These are phyloP conservation scores for Larimichthys crocea DNA, from an alignment of 2,113 vertebrate genomes.

Conservation along the genomic window DNA sequence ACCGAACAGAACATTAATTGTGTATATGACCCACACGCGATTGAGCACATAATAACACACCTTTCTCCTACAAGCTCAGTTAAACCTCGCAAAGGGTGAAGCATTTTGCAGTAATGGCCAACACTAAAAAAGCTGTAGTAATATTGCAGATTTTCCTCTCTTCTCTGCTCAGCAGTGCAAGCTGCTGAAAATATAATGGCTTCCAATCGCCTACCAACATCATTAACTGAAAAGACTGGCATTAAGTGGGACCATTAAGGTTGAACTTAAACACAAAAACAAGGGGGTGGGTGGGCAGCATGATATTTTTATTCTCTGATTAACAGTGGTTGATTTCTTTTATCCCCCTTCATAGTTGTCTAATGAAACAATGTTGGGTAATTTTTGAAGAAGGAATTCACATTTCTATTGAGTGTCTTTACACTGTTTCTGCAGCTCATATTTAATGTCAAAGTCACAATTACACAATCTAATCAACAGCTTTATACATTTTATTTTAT, in stretches of 20 bases:
- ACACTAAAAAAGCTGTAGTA: slow-evolving; percentile 34
- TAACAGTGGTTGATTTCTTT: too few relatives aligned
- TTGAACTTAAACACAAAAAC: background rate
- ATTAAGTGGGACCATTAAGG: background rate
- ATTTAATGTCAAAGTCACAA: too few relatives aligned
- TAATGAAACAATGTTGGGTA: too few relatives aligned
- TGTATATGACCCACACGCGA: slow-evolving; percentile 50
- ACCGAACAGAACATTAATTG: slow-evolving; percentile 51
- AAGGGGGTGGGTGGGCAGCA: background rate
- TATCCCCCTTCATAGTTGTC: too few relatives aligned
- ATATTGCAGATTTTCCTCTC: slow-evolving; percentile 8
- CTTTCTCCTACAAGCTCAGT: slow-evolving; percentile 66
- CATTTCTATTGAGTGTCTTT: too few relatives aligned
- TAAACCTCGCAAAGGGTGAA: slow-evolving; percentile 58
- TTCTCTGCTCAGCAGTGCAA: background rate
- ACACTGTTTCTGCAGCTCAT: too few relatives aligned
- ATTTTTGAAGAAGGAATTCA: too few relatives aligned
- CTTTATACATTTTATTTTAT: too few relatives aligned
- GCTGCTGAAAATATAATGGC: slow-evolving; percentile 33
- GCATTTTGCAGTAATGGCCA: slow-evolving; percentile 35
- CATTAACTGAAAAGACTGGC: slow-evolving; percentile 19
- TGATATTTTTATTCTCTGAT: background rate
- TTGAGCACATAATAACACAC: slow-evolving; percentile 61
- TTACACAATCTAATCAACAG: too few relatives aligned
- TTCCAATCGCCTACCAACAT: background rate